Percentiles rank a stretch among this genome's conserved stretches.
Conservation (phyloP, 2,797 vertebrate genomes). For the Discoglossus pictus region DNA sequence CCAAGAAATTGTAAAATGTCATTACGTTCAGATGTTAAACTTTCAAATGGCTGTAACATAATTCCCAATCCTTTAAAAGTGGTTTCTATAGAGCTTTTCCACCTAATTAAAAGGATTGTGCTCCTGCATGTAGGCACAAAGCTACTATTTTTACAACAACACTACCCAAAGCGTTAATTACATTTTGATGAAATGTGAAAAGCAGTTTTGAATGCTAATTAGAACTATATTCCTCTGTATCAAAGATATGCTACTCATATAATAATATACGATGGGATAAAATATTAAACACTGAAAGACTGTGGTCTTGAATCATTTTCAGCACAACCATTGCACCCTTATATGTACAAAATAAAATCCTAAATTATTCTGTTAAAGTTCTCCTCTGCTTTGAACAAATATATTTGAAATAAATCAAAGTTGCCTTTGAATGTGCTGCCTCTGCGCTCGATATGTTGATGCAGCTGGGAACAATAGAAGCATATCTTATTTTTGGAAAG, state of each 20-base stretch:
- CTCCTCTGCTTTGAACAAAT: slow-evolving; percentile 42
- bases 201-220: background rate
- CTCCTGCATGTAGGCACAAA: slow-evolving; percentile 1
- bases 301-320: slow-evolving; percentile 7
- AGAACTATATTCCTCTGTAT: too few species aligned
- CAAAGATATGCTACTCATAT: background rate
- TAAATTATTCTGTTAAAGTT: slow-evolving; percentile 25
- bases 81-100: slow-evolving; percentile 19
- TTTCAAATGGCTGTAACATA: slow-evolving; percentile 27
- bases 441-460: slow-evolving; percentile 40
- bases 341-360: slow-evolving; percentile 33
- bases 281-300: background rate
- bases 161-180: slow-evolving; percentile 18
- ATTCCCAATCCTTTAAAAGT: slow-evolving; percentile 13
- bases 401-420: slow-evolving; percentile 50
- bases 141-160: slow-evolving; percentile 11
- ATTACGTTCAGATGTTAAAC: slow-evolving; percentile 22
- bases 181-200: slow-evolving; percentile 11
- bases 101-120: slow-evolving; percentile 16
- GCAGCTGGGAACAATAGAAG: slow-evolving; percentile 51
- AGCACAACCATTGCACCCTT: slow-evolving; percentile 22
- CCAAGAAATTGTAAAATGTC: slow-evolving; percentile 1
- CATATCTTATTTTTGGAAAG: slow-evolving; percentile 53
- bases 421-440: slow-evolving; percentile 34
- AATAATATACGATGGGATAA: background rate